phyloP scores from a whole-genome alignment of 2,888 invertebrate genomes.

The Notodonta ziczac region DNA sequence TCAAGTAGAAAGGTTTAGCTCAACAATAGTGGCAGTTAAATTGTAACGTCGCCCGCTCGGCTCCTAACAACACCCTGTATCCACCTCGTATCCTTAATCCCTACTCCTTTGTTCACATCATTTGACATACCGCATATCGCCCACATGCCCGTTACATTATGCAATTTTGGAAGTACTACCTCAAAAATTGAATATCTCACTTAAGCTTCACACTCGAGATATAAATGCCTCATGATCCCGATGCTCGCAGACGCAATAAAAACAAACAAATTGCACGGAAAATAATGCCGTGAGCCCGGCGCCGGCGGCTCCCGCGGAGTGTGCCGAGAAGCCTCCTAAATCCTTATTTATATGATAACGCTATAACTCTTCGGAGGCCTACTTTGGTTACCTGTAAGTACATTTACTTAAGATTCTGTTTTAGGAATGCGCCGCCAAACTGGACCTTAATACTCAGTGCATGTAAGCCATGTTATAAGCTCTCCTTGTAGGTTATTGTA shows the following conservation, averaged over 20 bases:
- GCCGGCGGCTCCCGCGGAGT: conserved; percentile 9
- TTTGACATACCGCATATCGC: not conserved
- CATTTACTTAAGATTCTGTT: not conserved
- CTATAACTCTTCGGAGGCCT: conserved; percentile 64
- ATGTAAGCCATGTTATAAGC: not conserved
- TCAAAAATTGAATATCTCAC: conserved; percentile 5
- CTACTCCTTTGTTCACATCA: too few species aligned
- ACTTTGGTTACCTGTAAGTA: conserved; percentile 29
- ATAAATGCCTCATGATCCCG: conserved; percentile 15
- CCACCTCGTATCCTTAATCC: too few species aligned
- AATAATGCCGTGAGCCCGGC: conserved; percentile 65
- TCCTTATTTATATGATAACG: conserved; percentile 81
- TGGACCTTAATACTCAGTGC: too few species aligned
- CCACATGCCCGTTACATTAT: not conserved
- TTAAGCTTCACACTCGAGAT: conserved; percentile 7
- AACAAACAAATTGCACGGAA: conserved; percentile 77
- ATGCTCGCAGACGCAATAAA: conserved; percentile 57
- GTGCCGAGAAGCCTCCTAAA: conserved; percentile 63
- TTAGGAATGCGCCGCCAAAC: not conserved
- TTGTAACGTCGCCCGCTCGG: too few species aligned
- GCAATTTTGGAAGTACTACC: not conserved
- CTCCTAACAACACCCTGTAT: too few species aligned
- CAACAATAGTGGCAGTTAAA: too few species aligned
- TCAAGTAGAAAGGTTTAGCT: too few species aligned
- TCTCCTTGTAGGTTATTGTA: too few species aligned